Conservation (phyloP, 2,797 vertebrate genomes). For the Sebastes vulpes region DNA sequence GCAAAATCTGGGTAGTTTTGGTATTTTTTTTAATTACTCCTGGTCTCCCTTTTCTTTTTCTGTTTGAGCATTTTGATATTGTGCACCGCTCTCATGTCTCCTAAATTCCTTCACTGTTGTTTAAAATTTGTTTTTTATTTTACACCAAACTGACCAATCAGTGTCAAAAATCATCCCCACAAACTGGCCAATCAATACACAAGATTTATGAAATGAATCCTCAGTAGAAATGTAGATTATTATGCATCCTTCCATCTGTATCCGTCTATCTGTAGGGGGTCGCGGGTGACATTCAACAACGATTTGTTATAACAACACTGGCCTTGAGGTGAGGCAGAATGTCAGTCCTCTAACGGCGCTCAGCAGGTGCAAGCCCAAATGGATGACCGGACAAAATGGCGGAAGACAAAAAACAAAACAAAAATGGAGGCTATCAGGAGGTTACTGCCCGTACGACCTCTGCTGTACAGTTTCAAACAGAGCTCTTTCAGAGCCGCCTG, state of each 20-base stretch:
- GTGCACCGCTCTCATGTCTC: neutral
- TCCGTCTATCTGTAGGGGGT: neutral
- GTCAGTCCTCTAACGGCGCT: conserved; percentile 35
- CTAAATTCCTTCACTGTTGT: too few species aligned
- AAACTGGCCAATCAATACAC: neutral
- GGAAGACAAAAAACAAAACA: neutral
- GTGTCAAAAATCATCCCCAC: neutral
- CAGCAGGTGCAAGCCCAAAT: conserved; percentile 53
- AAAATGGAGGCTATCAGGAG: conserved; percentile 36
- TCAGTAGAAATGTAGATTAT: neutral
- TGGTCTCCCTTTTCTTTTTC: neutral
- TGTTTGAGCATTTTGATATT: neutral
- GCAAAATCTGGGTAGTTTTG: neutral
- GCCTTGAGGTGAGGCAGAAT: conserved; percentile 26
- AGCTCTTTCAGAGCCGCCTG: conserved; percentile 9
- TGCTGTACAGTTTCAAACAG: conserved; percentile 23
- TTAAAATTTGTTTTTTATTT: too few species aligned
- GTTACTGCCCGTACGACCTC: conserved; percentile 35
- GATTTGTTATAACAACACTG: conserved; percentile 22
- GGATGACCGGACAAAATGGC: conserved; percentile 47
- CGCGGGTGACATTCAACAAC: neutral
- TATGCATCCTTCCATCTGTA: neutral
- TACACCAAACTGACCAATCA: neutral
- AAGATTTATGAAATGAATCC: neutral
- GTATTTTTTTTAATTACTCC: neutral